phyloP scores from a whole-genome alignment of 2,797 vertebrate species.

The Paguma larvata region DNA sequence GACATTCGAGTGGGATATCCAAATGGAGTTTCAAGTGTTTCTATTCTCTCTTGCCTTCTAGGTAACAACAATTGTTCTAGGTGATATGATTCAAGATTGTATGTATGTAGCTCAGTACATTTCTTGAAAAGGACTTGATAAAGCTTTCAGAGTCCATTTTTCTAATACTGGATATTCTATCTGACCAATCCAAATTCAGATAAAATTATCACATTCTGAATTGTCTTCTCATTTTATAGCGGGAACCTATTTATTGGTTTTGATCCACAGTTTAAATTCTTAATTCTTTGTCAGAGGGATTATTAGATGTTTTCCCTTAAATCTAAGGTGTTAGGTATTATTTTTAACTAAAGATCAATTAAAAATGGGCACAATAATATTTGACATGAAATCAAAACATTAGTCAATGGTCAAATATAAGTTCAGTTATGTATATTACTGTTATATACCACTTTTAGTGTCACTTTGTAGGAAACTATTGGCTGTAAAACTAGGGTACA shows the following conservation, averaged over 20 bases:
- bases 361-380: background rate
- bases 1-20: background rate
- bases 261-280: slow-evolving; percentile 30
- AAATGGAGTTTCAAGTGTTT: slow-evolving; percentile 10
- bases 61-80: background rate
- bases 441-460: background rate
- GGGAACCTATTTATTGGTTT: background rate
- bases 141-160: background rate
- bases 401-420: background rate
- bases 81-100: background rate
- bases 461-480: background rate
- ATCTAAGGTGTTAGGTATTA: background rate
- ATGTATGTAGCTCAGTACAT: background rate
- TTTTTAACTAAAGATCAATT: slow-evolving; percentile 45
- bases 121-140: slow-evolving; percentile 33
- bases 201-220: background rate
- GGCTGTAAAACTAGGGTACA: background rate
- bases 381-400: slow-evolving; percentile 8
- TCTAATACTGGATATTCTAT: background rate
- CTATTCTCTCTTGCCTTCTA: background rate
- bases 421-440: background rate
- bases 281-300: slow-evolving; percentile 1
- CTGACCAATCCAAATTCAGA: background rate
- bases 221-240: slow-evolving; percentile 28
- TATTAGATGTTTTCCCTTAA: background rate